Evolutionary conservation across 2,888 invertebrate genomes (phyloP).

Genomic region (Sphaeridia pumilis): DNA sequence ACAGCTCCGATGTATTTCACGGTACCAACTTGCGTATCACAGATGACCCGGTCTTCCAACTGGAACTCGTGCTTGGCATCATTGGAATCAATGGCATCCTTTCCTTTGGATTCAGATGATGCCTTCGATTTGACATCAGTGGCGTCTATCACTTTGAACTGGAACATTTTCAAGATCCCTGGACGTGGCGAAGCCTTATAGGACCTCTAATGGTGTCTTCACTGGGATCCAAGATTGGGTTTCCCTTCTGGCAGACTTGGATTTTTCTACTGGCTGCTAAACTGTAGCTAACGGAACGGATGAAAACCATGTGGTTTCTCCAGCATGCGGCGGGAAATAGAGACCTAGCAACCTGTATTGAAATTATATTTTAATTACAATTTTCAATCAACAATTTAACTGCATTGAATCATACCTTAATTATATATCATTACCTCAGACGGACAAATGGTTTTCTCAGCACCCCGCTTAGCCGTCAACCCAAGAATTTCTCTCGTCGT

Average conservation of each 20-base stretch:
- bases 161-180: slow-evolving; percentile 23
- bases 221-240: neutral
- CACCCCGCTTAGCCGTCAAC: slow-evolving; percentile 6
- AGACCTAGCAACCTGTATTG: slow-evolving; percentile 5
- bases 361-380: neutral
- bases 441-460: slow-evolving; percentile 13
- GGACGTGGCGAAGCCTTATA: slow-evolving; percentile 1
- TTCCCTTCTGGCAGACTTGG: slow-evolving; percentile 11
- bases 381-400: neutral
- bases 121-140: neutral
- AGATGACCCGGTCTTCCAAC: slow-evolving; percentile 44
- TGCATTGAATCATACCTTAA: neutral
- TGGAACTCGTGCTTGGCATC: slow-evolving; percentile 6
- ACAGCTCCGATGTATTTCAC: slow-evolving; percentile 66
- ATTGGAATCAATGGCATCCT: neutral
- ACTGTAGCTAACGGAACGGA: slow-evolving; percentile 4
- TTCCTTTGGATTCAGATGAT: neutral
- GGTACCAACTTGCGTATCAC: slow-evolving; percentile 47
- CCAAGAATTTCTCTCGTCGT: slow-evolving; percentile 7
- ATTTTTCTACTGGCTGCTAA: neutral
- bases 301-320: slow-evolving; percentile 11
- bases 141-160: slow-evolving; percentile 23
- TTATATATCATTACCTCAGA: slow-evolving; percentile 7
- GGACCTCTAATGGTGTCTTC: slow-evolving; percentile 9
- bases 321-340: slow-evolving; percentile 8